Evolutionary conservation across 2,888 invertebrate species (phyloP).

Genomic region (Rotaria sp.): DNA sequence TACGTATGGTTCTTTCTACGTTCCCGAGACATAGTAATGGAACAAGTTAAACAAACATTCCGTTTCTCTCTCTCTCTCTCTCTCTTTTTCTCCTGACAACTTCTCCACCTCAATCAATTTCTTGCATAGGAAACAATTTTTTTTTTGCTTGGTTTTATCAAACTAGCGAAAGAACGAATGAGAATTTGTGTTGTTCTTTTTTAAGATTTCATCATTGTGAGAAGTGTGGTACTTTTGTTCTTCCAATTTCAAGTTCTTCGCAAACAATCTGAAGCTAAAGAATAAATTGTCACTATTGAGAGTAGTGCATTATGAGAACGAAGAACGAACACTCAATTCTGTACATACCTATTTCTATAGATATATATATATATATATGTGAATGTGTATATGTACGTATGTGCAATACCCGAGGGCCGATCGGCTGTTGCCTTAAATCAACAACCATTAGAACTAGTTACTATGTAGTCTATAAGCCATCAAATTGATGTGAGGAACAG

Average conservation of each 20-base stretch:
- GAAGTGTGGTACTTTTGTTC: constrained; percentile 5
- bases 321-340: background rate
- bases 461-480: background rate
- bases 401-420: constrained; percentile 11
- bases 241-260: constrained; percentile 12
- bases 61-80: background rate
- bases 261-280: constrained; percentile 19
- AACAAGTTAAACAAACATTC: constrained; percentile 18
- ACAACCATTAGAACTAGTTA: background rate
- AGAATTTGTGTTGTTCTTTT: background rate
- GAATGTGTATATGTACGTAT: background rate
- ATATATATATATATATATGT: background rate
- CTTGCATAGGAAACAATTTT: background rate
- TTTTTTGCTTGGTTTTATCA: background rate
- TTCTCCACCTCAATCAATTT: constrained; percentile 9
- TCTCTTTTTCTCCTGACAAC: background rate
- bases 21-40: background rate
- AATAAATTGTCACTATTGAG: constrained; percentile 1
- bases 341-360: background rate
- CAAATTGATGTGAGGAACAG: background rate
- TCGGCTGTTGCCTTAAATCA: constrained; percentile 19
- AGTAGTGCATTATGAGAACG: constrained; percentile 12
- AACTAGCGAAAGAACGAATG: background rate
- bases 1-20: background rate
- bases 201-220: constrained; percentile 14